Base-by-base conservation (phyloP, 1,140 invertebrate species). In the Drosophila sproati region DNA sequence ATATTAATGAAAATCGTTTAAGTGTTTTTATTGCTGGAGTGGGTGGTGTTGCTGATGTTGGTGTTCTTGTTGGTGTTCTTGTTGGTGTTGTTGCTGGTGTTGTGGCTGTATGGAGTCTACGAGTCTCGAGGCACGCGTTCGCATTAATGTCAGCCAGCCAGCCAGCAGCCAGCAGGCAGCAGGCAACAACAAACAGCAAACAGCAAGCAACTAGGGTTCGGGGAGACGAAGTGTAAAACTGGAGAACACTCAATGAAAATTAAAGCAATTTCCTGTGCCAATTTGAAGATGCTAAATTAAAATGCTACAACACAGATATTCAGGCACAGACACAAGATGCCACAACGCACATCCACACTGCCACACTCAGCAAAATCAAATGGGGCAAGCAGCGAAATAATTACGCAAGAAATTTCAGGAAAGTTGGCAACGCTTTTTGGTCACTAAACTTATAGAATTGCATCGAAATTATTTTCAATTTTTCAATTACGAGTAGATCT, bases 221-320 rank as follows among this genome's bases (percentile, higher is more conserved):
- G 67, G 45, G 32, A 50, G n/a, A 43, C 35, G 7, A 48, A 72
- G 43, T 10, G 35, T 20, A 20, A 20, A 20, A 20, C 59, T 32
- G 37, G 32, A 66, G 55, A 81, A 71, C 85, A 90, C 86, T 90
- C 86, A 81, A 89, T 89, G 81, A 80, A 85, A 89, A 89, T 89
- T 89, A 90, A 82, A 90, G 86, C 86, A 85, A 89, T 89, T 89
- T 89, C 86, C 86, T 89, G 86, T 90, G 69, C 86, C 86, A 90
- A 89, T 89, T 86, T 75, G 51, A 77, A 77, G 75, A 82, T 79
- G 72, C 81, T 81, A 90, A 89, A 89, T 90, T 89, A 90, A 89
- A 89, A 89, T 76, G 66, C 71, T 43, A 43, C 39, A n/a, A 43
- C 39, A 43, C 10, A 43, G 10, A 43, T n/a, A n/a, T n/a, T n/a